Base-by-base conservation (phyloP, 2,888 invertebrate species). In the Rotaria socialis region DNA sequence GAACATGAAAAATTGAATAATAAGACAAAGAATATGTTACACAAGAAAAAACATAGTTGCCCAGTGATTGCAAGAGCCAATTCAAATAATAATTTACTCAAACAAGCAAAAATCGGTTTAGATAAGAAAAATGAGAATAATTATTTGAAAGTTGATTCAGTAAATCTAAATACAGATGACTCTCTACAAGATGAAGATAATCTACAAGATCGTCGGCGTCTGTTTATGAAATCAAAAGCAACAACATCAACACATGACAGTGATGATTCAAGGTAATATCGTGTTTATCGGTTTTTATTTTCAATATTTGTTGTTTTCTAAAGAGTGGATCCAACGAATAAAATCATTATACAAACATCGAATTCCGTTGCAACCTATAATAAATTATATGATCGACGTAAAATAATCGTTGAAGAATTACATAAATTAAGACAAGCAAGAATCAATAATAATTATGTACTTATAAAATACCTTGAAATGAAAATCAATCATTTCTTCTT, bases 311-410 rank as follows among this genome's bases (percentile, higher is more conserved):
- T 10, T 6, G 16, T 35, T 4, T 67, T 35, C 24, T 11, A 67
- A 35, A 67, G 67, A 67, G 8, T 2, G 6, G 2, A 67, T 7
- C 19, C 14, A 19, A 1, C 67, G 4, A 41, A 67, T 67, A 35
- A 67, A 67, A 19, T 67, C 19, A 67, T 67, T 19, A 67, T 67
- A 19, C 67, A 67, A 6, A 19, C 67, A 19, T 67, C 67, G 24
- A 24, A 47, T 80, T 43, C 43, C 5, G 47, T 80, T 47, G 3
- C 80, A 80, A 80, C 80, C 24, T 80, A 47, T 1, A 14, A 10
- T 47, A 80, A 47, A 47, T 47, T 80, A 47, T 80, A 80, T 47
- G 80, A 80, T 14, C 80, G 80, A 47, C 80, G 47, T 24, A 80
- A 80, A 80, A 11, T 80, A 43, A 47, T 80, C n/a, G 47, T 47